Conservation (phyloP, 1,140 invertebrate genomes). For the Neodiprion fabricii region DNA sequence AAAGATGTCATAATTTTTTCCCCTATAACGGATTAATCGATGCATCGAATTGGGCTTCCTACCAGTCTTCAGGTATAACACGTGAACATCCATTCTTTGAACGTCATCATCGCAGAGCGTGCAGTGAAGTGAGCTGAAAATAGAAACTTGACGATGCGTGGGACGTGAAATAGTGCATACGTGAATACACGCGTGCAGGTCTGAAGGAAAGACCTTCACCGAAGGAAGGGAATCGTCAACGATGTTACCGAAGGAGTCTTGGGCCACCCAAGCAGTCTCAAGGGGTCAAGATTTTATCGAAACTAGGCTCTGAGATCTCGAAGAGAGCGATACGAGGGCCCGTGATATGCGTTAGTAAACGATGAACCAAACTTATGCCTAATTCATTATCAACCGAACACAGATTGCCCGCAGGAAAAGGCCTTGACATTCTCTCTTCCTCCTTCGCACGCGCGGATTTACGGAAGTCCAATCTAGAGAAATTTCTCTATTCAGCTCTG, state of each 20-base stretch:
- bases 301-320: neutral
- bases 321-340: neutral
- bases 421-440: no score
- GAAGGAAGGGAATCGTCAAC: neutral
- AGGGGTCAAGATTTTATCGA: conserved; percentile 7
- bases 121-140: conserved; percentile 2
- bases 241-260: neutral
- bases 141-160: neutral
- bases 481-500: no score
- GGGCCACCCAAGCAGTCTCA: neutral
- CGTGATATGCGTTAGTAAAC: no score
- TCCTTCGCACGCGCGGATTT: no score
- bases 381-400: neutral
- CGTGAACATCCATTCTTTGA: neutral
- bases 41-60: neutral
- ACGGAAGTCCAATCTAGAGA: no score
- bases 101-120: neutral
- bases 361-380: neutral
- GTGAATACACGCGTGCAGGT: no score
- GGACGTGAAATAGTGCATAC: neutral
- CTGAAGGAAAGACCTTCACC: neutral
- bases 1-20: no score
- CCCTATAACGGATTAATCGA: no score
- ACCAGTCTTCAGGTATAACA: neutral
- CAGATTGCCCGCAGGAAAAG: no score